phyloP scores from a whole-genome alignment of 1,140 invertebrate genomes.

The Drosophila pseudoananassae region DNA sequence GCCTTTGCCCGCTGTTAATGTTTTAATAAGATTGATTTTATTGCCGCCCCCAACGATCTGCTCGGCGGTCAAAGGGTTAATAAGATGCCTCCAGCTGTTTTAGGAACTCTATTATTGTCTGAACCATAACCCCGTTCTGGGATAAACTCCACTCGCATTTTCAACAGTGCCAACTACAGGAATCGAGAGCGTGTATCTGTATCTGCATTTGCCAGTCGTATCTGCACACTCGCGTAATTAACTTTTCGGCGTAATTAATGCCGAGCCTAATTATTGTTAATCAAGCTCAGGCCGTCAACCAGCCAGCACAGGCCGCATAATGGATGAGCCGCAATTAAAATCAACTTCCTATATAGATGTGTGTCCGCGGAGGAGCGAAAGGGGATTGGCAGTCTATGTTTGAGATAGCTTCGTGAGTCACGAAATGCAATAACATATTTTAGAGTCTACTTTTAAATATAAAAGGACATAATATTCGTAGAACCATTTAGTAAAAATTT shows the following conservation, averaged over 20 bases:
- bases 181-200: conserved; percentile 2
- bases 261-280: conserved; percentile 84
- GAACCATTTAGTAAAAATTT: too few relatives aligned
- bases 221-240: conserved; percentile 69
- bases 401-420: conserved; percentile 26
- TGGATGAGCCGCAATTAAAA: conserved; percentile 83
- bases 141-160: background rate
- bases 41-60: conserved; percentile 55
- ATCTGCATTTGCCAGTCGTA: conserved; percentile 14
- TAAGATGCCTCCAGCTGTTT: conserved; percentile 73
- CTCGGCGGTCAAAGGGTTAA: conserved; percentile 71
- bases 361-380: background rate
- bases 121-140: background rate
- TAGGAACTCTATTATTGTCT: conserved; percentile 62
- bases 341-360: conserved; percentile 46
- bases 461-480: too few relatives aligned
- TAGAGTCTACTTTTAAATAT: too few relatives aligned
- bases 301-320: conserved; percentile 52
- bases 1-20: conserved; percentile 73
- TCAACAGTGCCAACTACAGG: background rate
- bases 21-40: conserved; percentile 83
- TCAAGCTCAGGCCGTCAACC: conserved; percentile 74
- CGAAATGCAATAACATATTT: background rate
- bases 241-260: conserved; percentile 84
- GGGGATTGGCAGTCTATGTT: conserved; percentile 14